Percentiles rank a stretch among this genome's conserved stretches.
Evolutionary conservation across 2,797 vertebrate species (phyloP).

Genomic region (Enteromius anoplus): DNA sequence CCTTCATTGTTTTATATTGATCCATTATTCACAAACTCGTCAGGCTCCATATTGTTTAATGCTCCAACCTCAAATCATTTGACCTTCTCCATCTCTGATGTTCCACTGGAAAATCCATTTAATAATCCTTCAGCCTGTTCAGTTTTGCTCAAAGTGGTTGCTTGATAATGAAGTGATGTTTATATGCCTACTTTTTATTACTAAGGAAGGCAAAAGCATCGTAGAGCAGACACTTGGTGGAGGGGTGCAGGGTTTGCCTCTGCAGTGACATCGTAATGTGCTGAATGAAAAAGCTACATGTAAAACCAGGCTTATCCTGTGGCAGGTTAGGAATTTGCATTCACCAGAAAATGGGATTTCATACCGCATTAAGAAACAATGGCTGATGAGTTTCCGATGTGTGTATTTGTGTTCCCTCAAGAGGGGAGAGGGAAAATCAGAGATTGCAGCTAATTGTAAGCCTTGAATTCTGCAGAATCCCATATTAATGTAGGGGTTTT

Average conservation of each 20-base stretch:
- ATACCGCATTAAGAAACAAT: constrained; percentile 84
- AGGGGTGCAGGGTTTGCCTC: constrained; percentile 28
- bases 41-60: constrained; percentile 1
- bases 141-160: constrained; percentile 7
- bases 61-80: constrained; percentile 10
- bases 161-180: constrained; percentile 26
- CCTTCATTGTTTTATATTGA: constrained; percentile 34
- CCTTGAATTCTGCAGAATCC: constrained; percentile 35
- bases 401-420: constrained; percentile 23
- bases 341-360: constrained; percentile 65
- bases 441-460: constrained; percentile 15
- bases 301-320: constrained; percentile 56
- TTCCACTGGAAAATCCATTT: constrained; percentile 25
- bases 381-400: constrained; percentile 72
- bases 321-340: constrained; percentile 52
- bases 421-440: constrained; percentile 32
- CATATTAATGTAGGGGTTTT: constrained; percentile 8
- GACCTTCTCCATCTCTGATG: constrained; percentile 43
- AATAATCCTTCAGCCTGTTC: constrained; percentile 8
- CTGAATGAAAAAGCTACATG: constrained; percentile 72
- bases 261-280: constrained; percentile 56
- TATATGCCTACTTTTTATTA: constrained; percentile 8
- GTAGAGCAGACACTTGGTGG: background rate
- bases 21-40: constrained; percentile 13
- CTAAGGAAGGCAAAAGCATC: background rate